Evolutionary conservation across 1,140 invertebrate species (phyloP).

Genomic region (Trinorchestia longiramus): DNA sequence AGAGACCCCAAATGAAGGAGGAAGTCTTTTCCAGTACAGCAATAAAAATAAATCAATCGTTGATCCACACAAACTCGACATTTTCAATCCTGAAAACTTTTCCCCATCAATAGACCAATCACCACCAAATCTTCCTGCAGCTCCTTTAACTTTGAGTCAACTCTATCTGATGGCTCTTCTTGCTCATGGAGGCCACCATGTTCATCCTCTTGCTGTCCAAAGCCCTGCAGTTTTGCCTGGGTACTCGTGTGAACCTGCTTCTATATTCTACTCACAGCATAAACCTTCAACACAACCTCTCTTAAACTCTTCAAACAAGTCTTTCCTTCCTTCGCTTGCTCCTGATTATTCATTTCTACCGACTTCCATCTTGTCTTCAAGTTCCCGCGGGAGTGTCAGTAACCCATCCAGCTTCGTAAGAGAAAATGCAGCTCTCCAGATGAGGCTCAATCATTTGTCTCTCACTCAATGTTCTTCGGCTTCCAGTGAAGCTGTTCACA

Average conservation of each 20-base stretch:
- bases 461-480: background rate
- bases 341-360: background rate
- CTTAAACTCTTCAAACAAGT: background rate
- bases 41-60: background rate
- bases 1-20: background rate
- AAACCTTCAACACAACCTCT: background rate
- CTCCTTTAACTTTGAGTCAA: constrained; percentile 57
- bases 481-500: background rate
- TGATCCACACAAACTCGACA: background rate
- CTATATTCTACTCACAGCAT: background rate
- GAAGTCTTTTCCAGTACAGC: background rate
- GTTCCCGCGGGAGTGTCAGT: background rate
- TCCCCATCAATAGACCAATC: background rate
- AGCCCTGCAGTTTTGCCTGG: background rate
- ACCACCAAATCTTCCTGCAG: constrained; percentile 53
- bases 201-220: background rate
- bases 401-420: background rate
- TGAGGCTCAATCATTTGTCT: background rate
- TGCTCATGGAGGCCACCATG: constrained; percentile 36
- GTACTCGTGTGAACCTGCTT: background rate
- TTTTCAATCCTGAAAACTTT: background rate
- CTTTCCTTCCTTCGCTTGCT: background rate
- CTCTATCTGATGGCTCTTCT: constrained; percentile 59
- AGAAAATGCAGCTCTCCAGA: background rate
- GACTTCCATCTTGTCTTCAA: background rate